Conservation (phyloP, 2,888 invertebrate genomes). For the Linyphia triangularis region DNA sequence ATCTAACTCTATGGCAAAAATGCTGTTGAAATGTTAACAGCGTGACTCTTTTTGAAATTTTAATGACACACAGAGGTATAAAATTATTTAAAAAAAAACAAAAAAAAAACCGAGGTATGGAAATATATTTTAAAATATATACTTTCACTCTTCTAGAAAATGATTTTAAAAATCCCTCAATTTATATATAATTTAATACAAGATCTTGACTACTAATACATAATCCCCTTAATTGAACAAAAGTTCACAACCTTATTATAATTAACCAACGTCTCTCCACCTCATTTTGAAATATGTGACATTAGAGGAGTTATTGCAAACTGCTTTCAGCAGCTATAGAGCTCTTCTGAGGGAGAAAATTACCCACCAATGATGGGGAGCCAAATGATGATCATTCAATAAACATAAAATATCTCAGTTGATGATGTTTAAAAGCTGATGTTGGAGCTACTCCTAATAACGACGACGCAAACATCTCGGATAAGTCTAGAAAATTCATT, state of each 20-base stretch:
- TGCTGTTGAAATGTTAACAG: too few species aligned
- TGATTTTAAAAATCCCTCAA: neutral
- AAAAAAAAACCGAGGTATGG: neutral
- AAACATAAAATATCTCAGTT: slow-evolving; percentile 65
- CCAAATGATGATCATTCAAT: slow-evolving; percentile 70
- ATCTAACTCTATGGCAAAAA: neutral
- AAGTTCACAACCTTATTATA: neutral
- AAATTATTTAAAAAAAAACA: neutral
- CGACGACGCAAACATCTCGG: slow-evolving; percentile 24
- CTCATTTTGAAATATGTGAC: slow-evolving; percentile 30
- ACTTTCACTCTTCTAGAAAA: too few species aligned
- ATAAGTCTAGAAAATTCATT: slow-evolving; percentile 50
- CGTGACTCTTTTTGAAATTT: neutral
- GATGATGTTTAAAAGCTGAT: neutral
- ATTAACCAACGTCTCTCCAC: slow-evolving; percentile 7
- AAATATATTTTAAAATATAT: neutral
- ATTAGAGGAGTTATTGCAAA: slow-evolving; percentile 28
- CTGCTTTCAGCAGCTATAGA: neutral
- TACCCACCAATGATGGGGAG: slow-evolving; percentile 40
- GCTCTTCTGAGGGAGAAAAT: slow-evolving; percentile 22
- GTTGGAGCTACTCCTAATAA: neutral
- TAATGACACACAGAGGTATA: neutral
- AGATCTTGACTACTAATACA: neutral
- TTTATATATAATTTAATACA: neutral
- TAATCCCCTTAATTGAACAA: neutral